A percentile compares a stretch with the other conserved stretches of the same genome.
Evolutionary conservation across 2,113 vertebrate genomes (phyloP).

Genomic region (Azemiops feae): DNA sequence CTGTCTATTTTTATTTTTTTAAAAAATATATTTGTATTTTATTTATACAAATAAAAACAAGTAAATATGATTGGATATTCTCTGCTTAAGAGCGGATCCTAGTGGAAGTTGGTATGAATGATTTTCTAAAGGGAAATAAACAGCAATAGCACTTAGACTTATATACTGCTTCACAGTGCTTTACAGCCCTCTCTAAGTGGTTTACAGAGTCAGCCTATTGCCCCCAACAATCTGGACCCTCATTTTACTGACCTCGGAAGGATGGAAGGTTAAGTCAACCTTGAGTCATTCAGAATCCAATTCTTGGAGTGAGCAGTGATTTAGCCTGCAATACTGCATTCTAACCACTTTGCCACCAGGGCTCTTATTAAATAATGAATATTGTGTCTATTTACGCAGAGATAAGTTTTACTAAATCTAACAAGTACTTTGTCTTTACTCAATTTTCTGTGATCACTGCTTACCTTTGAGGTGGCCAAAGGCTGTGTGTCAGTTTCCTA

Average conservation of each 20-base stretch:
- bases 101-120: background rate
- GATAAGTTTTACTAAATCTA: background rate
- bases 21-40: background rate
- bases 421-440: background rate
- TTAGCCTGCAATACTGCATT: no score
- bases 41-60: background rate
- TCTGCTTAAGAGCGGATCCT: background rate
- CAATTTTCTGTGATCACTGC: background rate
- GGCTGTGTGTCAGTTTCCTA: background rate
- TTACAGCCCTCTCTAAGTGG: no score
- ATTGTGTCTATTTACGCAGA: background rate
- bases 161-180: no score
- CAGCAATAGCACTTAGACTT: no score
- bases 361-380: background rate
- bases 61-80: background rate
- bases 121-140: background rate
- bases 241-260: no score
- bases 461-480: background rate
- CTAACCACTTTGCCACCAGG: no score
- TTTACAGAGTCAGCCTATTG: no score
- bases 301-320: no score
- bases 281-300: no score
- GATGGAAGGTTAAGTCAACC: no score
- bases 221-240: no score
- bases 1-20: background rate